Base-by-base conservation (phyloP, 2,797 vertebrate genomes). In the Thaleichthys pacificus region DNA sequence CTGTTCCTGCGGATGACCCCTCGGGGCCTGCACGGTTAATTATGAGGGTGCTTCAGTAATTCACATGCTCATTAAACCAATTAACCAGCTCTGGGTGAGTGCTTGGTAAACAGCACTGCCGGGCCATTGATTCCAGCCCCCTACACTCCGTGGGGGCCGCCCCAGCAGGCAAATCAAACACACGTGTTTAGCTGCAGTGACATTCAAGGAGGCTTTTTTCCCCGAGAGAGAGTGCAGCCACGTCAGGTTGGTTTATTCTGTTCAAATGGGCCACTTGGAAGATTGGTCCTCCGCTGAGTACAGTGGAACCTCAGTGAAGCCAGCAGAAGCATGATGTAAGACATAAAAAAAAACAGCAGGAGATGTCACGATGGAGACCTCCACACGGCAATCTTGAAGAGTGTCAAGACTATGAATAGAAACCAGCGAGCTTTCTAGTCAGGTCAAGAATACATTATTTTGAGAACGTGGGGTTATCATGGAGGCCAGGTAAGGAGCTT, bases 51-150 rank as follows among this genome's bases (percentile, higher is more conserved):
- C 68, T 78, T 82, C 15, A 84, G 49, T 87, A 74, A 89, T 89
- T 85, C 70, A 77, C 77, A 78, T 69, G 69, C 87, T 87, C 86
- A 87, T 91, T 90, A 87, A 76, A 79, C 76, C 85, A 88, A 89
- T 86, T 66, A 89, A 86, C 72, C 71, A 65, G 71, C 75, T 82
- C 68, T 72, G 68, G 76, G 80, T 68, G 80, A 79, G 79, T 54
- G 28, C 75, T 76, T 24, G 61, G 63, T 80, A 84, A 89, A 80
- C 63, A 66, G 74, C 66, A 70, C 32, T 26, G 72, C 71, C 77
- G 68, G 61, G 15, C 71, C 73, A 85, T 83, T 74, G 82, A 90
- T 85, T 61, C 66, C 30, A 63, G 56, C 69, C 54, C 32, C 32
- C 69, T 24, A 38, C 66, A 61, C 74, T 71, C 72, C 77, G 75